These are phyloP conservation scores for Procambarus clarkii DNA, from an alignment of 1,140 invertebrate genomes.

Conservation along the genomic window DNA sequence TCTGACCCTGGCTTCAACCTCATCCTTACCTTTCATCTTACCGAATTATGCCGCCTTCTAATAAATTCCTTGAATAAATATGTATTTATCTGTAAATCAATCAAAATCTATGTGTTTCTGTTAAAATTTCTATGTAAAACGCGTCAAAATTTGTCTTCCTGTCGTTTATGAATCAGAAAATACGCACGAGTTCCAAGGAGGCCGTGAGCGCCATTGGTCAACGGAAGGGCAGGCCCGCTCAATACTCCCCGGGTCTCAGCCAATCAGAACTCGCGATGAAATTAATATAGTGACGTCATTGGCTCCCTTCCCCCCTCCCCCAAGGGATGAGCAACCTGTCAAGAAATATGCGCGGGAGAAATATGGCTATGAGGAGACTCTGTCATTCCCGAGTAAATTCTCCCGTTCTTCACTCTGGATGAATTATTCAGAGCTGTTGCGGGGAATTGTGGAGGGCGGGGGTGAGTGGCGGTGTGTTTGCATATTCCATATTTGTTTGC, in stretches of 20 bases:
- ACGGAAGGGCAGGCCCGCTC: slow-evolving; percentile 66
- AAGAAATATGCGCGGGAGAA: slow-evolving; percentile 67
- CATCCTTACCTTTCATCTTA: neutral
- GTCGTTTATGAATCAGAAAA: slow-evolving; percentile 38
- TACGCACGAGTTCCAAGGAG: slow-evolving; percentile 60
- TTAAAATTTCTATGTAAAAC: neutral
- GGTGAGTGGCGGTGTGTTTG: neutral
- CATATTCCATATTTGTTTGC: neutral
- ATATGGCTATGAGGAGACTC: slow-evolving; percentile 59
- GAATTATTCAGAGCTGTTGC: slow-evolving; percentile 50
- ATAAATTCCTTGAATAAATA: neutral
- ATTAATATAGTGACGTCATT: slow-evolving; percentile 69
- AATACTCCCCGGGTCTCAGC: slow-evolving; percentile 66
- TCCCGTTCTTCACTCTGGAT: slow-evolving; percentile 50
- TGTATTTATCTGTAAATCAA: neutral
- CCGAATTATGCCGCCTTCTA: too few relatives aligned
- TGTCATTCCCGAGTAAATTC: slow-evolving; percentile 54
- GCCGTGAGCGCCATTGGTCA: slow-evolving; percentile 66
- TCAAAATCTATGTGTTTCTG: neutral
- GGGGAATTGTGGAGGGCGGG: neutral
- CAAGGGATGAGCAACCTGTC: slow-evolving; percentile 64
- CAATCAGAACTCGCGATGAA: slow-evolving; percentile 67
- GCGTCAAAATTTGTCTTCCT: neutral
- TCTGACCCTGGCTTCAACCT: slow-evolving; percentile 35
- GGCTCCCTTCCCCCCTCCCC: slow-evolving; percentile 17